phyloP scores from a whole-genome alignment of 2,797 vertebrate species.

The Poecilia wingei region DNA sequence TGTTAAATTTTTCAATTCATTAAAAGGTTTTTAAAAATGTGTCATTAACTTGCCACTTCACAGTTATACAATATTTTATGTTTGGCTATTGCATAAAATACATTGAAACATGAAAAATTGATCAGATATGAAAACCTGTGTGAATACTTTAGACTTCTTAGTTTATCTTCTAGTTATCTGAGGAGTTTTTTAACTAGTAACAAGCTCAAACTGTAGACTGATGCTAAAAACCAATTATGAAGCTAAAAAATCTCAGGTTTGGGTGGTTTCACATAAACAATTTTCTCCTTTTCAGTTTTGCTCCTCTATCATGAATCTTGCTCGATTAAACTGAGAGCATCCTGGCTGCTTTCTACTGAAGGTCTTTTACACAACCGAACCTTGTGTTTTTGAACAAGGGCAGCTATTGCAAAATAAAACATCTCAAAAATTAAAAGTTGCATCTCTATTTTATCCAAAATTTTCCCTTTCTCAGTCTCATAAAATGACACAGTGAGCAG shows the following conservation, averaged over 20 bases:
- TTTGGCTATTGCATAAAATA: background rate
- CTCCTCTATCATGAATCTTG: background rate
- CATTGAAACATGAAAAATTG: background rate
- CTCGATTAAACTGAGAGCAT: background rate
- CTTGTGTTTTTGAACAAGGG: no score
- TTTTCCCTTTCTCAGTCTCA: background rate
- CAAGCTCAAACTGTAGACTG: background rate
- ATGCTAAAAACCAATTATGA: background rate
- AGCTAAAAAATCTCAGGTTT: background rate
- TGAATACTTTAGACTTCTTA: background rate
- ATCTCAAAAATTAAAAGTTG: background rate
- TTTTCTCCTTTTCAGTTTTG: background rate
- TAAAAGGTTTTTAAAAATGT: background rate
- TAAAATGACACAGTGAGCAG: background rate
- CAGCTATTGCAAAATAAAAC: no score
- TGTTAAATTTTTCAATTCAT: background rate
- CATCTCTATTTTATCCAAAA: background rate
- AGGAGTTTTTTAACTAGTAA: background rate
- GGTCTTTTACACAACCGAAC: background rate
- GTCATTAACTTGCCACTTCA: background rate
- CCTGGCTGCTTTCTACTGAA: background rate
- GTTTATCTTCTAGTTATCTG: background rate
- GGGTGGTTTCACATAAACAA: background rate
- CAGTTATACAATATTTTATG: background rate
- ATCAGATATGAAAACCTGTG: background rate